A percentile compares a stretch with the other conserved stretches of the same genome.
Conservation (phyloP, 2,797 vertebrate genomes). For the Heliangelus exortis region DNA sequence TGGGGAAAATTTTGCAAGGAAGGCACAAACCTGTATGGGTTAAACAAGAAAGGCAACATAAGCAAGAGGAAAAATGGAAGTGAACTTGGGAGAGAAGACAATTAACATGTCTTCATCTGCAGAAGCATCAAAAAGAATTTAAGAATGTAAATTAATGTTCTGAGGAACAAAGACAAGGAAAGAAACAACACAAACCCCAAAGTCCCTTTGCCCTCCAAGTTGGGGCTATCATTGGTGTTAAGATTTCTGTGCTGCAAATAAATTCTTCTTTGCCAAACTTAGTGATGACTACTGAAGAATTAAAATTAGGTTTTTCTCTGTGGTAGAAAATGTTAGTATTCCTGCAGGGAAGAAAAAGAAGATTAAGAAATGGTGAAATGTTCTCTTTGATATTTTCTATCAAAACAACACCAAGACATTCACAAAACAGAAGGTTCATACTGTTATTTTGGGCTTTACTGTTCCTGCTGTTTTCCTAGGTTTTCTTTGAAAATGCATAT, state of each 20-base stretch:
- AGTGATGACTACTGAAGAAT: background rate
- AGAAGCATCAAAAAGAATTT: background rate
- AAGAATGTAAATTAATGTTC: background rate
- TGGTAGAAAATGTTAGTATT: background rate
- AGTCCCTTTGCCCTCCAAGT: background rate
- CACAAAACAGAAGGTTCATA: background rate
- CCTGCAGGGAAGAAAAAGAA: background rate
- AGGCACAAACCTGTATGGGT: background rate
- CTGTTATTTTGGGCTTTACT: background rate
- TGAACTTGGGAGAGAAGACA: background rate
- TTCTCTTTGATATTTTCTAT: background rate
- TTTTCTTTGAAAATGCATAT: background rate
- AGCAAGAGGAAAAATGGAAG: background rate
- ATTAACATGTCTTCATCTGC: accelerated
- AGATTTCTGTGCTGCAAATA: background rate
- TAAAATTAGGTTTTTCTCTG: background rate
- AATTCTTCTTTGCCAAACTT: background rate
- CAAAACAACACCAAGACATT: background rate
- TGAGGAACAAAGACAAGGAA: background rate
- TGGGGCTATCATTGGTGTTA: background rate
- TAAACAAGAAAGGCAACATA: background rate
- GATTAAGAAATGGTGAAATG: background rate
- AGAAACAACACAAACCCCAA: background rate
- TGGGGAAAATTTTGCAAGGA: background rate
- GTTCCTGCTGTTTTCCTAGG: background rate